Evolutionary conservation across 64 coral and sea anemone genomes (phyloP).

Genomic region (Cladopsammia gracilis): DNA sequence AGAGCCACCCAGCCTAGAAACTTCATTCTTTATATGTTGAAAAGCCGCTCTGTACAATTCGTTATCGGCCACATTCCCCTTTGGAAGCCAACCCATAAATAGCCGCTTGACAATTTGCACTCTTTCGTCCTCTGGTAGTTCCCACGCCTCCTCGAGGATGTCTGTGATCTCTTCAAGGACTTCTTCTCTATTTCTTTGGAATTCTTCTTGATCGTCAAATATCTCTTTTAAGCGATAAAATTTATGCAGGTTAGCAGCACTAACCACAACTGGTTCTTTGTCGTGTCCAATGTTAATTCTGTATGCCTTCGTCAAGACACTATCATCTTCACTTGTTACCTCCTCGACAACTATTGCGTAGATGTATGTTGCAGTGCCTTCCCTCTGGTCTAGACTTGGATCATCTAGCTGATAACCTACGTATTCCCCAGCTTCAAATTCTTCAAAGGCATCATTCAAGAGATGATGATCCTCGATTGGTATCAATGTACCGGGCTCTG

Average conservation of each 20-base stretch:
- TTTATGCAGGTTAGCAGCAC: slow-evolving; percentile 72
- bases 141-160: slow-evolving; percentile 69
- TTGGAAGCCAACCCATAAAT: slow-evolving; percentile 74
- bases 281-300: slow-evolving; percentile 72
- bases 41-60: slow-evolving; percentile 64
- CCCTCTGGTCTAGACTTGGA: slow-evolving; percentile 64
- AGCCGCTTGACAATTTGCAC: slow-evolving; percentile 70
- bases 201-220: not conserved
- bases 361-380: slow-evolving; percentile 74
- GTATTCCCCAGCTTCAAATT: slow-evolving; percentile 72
- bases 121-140: slow-evolving; percentile 40
- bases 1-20: slow-evolving; percentile 37
- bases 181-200: not conserved
- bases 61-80: slow-evolving; percentile 62
- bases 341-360: slow-evolving; percentile 74
- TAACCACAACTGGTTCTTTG: slow-evolving; percentile 51
- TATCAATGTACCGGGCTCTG: slow-evolving; percentile 69
- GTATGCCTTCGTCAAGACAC: slow-evolving; percentile 37
- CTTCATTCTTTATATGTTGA: slow-evolving; percentile 66
- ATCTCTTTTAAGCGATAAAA: slow-evolving; percentile 30
- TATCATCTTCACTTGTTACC: slow-evolving; percentile 27
- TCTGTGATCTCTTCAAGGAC: slow-evolving; percentile 26
- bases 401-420: slow-evolving; percentile 84
- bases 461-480: slow-evolving; percentile 75
- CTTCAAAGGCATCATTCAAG: slow-evolving; percentile 60